phyloP scores from a whole-genome alignment of 2,797 vertebrate species.

The Vultur gryphus region DNA sequence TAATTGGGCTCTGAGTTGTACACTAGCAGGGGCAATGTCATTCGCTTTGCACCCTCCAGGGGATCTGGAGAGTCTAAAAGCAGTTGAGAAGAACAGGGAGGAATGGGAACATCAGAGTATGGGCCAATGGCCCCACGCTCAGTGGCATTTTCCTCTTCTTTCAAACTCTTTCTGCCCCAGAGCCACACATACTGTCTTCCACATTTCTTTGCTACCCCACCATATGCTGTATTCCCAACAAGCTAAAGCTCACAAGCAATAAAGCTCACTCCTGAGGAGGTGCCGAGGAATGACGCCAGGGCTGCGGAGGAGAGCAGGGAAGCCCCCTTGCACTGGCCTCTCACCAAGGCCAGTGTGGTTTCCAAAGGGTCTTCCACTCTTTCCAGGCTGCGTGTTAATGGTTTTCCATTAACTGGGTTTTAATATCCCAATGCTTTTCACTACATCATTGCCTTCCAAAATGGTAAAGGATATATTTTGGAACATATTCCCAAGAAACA shows the following conservation, averaged over 20 bases:
- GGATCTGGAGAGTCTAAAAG: neutral
- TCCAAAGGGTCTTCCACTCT: neutral
- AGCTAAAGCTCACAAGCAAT: neutral
- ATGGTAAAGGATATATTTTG: neutral
- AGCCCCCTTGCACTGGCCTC: neutral
- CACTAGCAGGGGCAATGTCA: neutral
- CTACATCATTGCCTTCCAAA: neutral
- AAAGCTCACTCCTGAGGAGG: neutral
- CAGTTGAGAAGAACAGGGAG: neutral
- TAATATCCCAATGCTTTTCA: neutral
- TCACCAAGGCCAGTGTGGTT: neutral
- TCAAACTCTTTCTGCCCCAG: neutral
- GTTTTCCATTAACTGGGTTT: neutral
- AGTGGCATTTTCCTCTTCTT: neutral
- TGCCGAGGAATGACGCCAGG: neutral
- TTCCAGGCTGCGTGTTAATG: neutral
- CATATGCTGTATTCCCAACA: neutral
- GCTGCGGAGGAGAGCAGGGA: neutral
- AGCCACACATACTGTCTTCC: neutral
- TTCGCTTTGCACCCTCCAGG: neutral
- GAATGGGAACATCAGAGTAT: neutral
- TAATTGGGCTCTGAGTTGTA: neutral
- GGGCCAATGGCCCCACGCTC: neutral
- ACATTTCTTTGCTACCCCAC: neutral
- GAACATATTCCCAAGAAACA: slow-evolving; percentile 9